These are phyloP conservation scores for Xanthia icteritia DNA, from an alignment of 2,888 invertebrate species.

Conservation along the genomic window DNA sequence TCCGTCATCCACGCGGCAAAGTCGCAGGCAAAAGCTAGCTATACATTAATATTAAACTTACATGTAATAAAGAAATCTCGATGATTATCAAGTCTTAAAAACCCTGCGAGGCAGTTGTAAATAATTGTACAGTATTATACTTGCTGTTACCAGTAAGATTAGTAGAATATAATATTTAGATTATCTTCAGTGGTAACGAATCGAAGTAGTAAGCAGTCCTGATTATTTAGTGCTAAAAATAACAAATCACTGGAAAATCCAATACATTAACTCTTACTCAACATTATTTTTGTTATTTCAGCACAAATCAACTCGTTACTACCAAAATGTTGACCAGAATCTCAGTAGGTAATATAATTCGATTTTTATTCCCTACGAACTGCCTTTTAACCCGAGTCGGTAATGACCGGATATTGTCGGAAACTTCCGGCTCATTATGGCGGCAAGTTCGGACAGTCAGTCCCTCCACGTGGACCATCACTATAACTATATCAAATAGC, in stretches of 20 bases:
- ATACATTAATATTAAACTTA: no score
- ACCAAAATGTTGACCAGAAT: neutral
- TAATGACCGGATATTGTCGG: constrained; percentile 54
- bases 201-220: no score
- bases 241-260: neutral
- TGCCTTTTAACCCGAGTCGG: constrained; percentile 13
- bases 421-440: constrained; percentile 47
- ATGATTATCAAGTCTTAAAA: no score
- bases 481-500: constrained; percentile 1
- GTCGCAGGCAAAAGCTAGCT: no score
- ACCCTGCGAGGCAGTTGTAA: no score
- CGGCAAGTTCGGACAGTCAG: constrained; percentile 11
- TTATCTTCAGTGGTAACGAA: no score
- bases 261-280: no score
- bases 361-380: constrained; percentile 15
- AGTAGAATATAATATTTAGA: no score
- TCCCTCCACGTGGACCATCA: neutral
- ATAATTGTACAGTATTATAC: no score
- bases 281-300: neutral
- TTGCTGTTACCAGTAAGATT: no score
- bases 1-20: no score
- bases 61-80: no score
- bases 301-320: neutral
- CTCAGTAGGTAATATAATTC: constrained; percentile 14
- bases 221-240: neutral